These are phyloP conservation scores for Hypotaenidia philippensis DNA, from an alignment of 2,797 vertebrate species.

Conservation along the genomic window DNA sequence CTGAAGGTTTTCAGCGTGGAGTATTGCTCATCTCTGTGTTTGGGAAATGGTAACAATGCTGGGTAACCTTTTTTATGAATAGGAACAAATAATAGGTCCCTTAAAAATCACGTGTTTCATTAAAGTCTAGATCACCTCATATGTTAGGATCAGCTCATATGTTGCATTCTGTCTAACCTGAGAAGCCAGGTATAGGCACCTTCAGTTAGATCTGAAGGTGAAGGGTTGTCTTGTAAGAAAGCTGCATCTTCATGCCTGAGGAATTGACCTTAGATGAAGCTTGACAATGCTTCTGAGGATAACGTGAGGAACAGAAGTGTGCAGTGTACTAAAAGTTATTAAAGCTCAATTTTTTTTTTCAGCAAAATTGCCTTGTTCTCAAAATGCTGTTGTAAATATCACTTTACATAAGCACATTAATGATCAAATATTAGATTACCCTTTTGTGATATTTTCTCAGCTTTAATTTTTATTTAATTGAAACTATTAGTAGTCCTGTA, in stretches of 20 bases:
- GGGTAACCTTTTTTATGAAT: background rate
- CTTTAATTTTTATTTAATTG: conserved; percentile 86
- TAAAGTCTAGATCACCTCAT: background rate
- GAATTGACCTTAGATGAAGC: background rate
- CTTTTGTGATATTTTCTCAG: conserved; percentile 84
- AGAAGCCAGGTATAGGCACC: background rate
- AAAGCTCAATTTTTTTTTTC: background rate
- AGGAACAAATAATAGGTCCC: background rate
- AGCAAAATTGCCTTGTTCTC: conserved; percentile 26
- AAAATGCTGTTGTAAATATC: conserved; percentile 74
- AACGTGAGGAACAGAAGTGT: background rate
- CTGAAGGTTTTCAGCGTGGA: background rate
- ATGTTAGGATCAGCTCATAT: background rate
- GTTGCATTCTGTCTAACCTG: background rate
- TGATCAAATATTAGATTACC: conserved; percentile 83
- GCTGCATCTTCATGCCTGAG: background rate
- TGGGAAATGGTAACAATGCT: background rate
- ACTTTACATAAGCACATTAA: conserved; percentile 75
- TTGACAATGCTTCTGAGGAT: background rate
- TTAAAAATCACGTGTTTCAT: background rate
- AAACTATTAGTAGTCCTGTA: conserved; percentile 77
- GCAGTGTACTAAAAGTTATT: conserved; percentile 18
- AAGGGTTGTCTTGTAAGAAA: background rate
- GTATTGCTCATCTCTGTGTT: background rate
- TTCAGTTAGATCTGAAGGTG: background rate